Conservation (phyloP, 2,888 invertebrate species). For the Drosophila stalkeri region DNA sequence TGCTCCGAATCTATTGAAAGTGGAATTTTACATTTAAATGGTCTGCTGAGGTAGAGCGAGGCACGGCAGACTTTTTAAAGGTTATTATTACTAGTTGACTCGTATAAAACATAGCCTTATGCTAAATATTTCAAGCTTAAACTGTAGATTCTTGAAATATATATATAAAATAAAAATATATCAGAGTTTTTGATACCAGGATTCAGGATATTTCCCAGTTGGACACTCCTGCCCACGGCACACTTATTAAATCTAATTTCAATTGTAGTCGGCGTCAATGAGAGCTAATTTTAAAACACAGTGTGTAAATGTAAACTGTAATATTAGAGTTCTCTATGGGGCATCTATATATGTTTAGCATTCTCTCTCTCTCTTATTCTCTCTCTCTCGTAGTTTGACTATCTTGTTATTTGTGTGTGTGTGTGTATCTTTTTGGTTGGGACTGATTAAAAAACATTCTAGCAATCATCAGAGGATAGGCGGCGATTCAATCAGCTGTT, state of each 20-base stretch:
- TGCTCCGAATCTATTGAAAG: too few species aligned
- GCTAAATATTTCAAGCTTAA: too few species aligned
- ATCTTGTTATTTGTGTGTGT: neutral
- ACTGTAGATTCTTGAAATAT: too few species aligned
- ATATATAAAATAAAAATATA: too few species aligned
- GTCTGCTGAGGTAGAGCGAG: too few species aligned
- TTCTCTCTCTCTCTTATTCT: too few species aligned
- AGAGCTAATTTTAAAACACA: neutral
- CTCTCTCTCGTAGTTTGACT: neutral
- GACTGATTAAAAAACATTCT: neutral
- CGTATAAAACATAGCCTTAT: too few species aligned
- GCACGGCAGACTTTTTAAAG: too few species aligned
- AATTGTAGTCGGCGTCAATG: neutral
- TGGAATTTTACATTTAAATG: too few species aligned
- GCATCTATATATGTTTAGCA: neutral
- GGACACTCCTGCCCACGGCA: neutral
- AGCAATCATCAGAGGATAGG: neutral
- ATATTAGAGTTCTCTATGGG: neutral
- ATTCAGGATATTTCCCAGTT: neutral
- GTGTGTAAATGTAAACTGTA: neutral
- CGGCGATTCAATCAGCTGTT: neutral
- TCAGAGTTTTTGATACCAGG: too few species aligned
- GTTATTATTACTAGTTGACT: too few species aligned
- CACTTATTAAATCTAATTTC: neutral
- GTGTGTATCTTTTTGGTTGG: conserved; percentile 1